Base-by-base conservation (phyloP, 2,888 invertebrate genomes). In the Tridacna crocea region DNA sequence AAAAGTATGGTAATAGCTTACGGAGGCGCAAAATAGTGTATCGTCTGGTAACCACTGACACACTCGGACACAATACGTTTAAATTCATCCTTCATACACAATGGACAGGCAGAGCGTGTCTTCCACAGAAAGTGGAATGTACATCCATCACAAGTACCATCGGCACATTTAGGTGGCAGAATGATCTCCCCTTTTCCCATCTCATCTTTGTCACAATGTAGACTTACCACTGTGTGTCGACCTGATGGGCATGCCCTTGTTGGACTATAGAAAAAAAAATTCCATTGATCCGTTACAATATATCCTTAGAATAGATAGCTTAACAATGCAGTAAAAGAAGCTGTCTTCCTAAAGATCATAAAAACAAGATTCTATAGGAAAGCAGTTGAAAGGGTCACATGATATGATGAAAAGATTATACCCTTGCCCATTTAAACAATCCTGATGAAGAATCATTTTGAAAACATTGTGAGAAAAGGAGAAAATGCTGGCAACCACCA, bases 111-210 rank as follows among this genome's bases (percentile, higher is more conserved):
- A 77, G 92, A 91, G 22, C 92, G 89, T 13, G 95, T 95, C 76
- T 89, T 91, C 95, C 95, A 95, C 84, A 95, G 88, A 88, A 96
- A 95, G 90, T 95, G 95, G 90, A 95, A 96, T 76, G 95, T 94
- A 90, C 96, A 96, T 1, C 96, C 96, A 91, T 96, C 96, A 91
- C 96, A 96, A 0, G 96, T 96, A 12, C 96, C 96, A 91, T 95
- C 95, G 0, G 95, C 94, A 90, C 96, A 96, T 77, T 94, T 94
- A 0, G 95, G 93, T 6, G 95, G 95, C 58, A 95, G 91, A 27
- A 90, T 79, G 93, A 92, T 87, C n/a, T 87, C 84, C 27, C 92
- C 93, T n/a, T 85, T 81, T 8, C 87, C 91, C 60, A 90, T 86
- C 80, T 90, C 79, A 58, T 91, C 92, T 4, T 95, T 93, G 85